These are phyloP conservation scores for Vanacampus margaritifer DNA, from an alignment of 2,113 vertebrate genomes.

Conservation along the genomic window DNA sequence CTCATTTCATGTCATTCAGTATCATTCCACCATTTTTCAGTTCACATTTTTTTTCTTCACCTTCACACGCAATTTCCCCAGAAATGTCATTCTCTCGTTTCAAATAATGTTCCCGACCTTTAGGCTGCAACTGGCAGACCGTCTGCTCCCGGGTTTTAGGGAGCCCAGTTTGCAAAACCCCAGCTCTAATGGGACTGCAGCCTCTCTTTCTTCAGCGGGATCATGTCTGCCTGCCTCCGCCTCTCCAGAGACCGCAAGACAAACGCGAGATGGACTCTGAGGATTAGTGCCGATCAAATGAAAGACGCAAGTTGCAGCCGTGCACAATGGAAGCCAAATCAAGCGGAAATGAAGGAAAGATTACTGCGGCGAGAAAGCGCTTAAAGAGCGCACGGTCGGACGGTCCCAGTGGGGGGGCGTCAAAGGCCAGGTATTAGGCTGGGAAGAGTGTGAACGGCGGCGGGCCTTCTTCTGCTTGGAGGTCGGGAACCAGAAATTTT, in stretches of 20 bases:
- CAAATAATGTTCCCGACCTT: no score
- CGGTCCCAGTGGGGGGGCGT: constrained; percentile 46
- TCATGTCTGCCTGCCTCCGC: constrained; percentile 39
- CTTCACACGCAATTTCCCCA: no score
- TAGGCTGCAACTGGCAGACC: no score
- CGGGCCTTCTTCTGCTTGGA: constrained; percentile 21
- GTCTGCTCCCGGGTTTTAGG: not conserved
- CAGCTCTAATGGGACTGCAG: constrained; percentile 23
- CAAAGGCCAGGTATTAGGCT: constrained; percentile 27
- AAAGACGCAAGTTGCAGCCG: constrained; percentile 1
- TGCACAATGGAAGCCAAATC: not conserved
- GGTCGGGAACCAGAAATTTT: constrained; percentile 18
- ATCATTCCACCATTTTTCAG: no score
- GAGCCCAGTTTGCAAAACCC: not conserved
- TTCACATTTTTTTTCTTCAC: no score
- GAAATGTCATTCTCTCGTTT: no score
- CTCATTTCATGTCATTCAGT: no score
- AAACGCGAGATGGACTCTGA: constrained; percentile 32
- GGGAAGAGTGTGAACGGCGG: constrained; percentile 38
- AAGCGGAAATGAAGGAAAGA: constrained; percentile 15
- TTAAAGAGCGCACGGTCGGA: constrained; percentile 20
- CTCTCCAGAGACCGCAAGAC: constrained; percentile 31
- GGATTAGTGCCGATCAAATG: constrained; percentile 48
- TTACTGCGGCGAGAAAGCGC: constrained; percentile 11
- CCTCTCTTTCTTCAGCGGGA: constrained; percentile 32